phyloP scores from a whole-genome alignment of 2,113 vertebrate genomes.

The Catharus bicknelli region DNA sequence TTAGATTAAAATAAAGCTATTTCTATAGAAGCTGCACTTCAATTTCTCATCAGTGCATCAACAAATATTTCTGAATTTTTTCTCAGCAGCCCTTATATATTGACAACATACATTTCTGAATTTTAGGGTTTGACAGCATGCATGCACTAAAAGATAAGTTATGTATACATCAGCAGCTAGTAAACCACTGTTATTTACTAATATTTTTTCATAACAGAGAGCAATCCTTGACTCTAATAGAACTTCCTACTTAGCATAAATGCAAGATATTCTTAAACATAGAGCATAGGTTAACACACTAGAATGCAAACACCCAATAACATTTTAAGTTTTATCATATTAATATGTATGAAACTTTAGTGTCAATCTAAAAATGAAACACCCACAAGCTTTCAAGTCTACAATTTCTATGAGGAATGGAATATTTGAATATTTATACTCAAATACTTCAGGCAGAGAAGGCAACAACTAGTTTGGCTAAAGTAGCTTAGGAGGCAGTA shows the following conservation, averaged over 20 bases:
- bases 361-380: neutral
- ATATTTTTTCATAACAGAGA: neutral
- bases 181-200: neutral
- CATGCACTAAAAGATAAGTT: neutral
- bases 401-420: neutral
- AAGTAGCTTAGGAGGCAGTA: neutral
- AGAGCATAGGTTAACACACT: neutral
- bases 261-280: neutral
- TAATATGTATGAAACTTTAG: neutral
- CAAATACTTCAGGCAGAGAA: neutral
- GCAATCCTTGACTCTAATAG: neutral
- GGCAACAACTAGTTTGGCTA: neutral
- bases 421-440: neutral
- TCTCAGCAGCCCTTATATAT: neutral
- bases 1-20: neutral
- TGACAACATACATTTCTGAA: neutral
- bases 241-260: neutral
- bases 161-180: neutral
- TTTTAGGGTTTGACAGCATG: neutral
- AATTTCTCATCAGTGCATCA: neutral
- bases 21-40: neutral
- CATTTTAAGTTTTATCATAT: neutral
- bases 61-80: neutral
- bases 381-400: neutral
- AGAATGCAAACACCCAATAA: neutral